A percentile compares a stretch with the other conserved stretches of the same genome.
Evolutionary conservation across 2,797 vertebrate species (phyloP).

Genomic region (Dallia pectoralis): DNA sequence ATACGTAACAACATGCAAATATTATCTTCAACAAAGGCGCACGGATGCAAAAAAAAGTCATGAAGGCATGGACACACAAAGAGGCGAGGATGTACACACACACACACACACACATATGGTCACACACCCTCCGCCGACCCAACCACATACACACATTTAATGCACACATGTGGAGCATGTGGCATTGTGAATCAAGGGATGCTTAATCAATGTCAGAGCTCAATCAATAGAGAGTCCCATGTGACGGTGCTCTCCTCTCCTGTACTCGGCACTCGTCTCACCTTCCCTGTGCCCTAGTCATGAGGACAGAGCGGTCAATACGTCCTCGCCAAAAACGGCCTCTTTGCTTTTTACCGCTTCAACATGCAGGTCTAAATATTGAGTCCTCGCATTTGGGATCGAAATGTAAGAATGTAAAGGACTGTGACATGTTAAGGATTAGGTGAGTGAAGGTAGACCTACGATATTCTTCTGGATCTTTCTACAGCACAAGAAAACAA

Average conservation of each 20-base stretch:
- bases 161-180: constrained; percentile 20
- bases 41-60: too few relatives aligned
- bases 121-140: constrained; percentile 10
- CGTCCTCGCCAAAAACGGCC: constrained; percentile 7
- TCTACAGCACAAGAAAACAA: too few relatives aligned
- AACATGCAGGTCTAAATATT: background rate
- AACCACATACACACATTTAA: constrained; percentile 33
- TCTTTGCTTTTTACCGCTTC: background rate
- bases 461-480: too few relatives aligned
- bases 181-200: constrained; percentile 72
- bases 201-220: constrained; percentile 80
- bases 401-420: background rate
- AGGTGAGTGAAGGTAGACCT: too few relatives aligned
- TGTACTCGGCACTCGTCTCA: constrained; percentile 22
- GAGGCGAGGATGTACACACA: constrained; percentile 18
- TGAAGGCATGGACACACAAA: background rate
- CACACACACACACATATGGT: constrained; percentile 19
- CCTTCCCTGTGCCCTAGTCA: constrained; percentile 38
- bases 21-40: too few relatives aligned
- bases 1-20: too few relatives aligned
- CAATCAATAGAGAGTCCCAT: constrained; percentile 77
- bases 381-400: constrained; percentile 1
- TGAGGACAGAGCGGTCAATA: constrained; percentile 49
- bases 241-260: constrained; percentile 54
- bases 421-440: too few relatives aligned